These are phyloP conservation scores for Drosophila simulans DNA, from an alignment of 1,140 invertebrate genomes.

Conservation along the genomic window DNA sequence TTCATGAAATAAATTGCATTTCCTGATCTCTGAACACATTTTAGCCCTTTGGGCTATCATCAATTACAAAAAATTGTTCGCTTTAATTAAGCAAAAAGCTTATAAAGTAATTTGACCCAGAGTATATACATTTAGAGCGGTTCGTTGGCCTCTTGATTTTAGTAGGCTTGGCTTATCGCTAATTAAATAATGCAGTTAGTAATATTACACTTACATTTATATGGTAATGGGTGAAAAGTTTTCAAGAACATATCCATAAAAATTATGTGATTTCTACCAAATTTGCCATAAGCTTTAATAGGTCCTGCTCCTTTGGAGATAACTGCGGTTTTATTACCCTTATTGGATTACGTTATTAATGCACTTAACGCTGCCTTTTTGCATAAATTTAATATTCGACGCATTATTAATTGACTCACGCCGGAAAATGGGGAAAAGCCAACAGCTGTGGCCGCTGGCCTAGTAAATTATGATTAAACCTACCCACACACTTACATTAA, in stretches of 20 bases:
- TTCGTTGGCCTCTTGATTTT: background rate
- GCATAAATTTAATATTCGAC: slow-evolving; percentile 37
- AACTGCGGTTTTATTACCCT: slow-evolving; percentile 1
- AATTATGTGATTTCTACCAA: too few species aligned
- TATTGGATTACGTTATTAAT: slow-evolving; percentile 32
- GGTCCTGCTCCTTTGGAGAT: background rate
- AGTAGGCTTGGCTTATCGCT: background rate
- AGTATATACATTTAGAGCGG: background rate
- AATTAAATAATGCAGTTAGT: background rate
- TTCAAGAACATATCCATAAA: too few species aligned
- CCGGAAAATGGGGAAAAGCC: slow-evolving; percentile 17
- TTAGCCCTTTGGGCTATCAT: background rate
- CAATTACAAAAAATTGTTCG: background rate
- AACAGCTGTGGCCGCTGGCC: slow-evolving; percentile 30
- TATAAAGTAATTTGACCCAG: slow-evolving; percentile 5
- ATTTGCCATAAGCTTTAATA: too few species aligned
- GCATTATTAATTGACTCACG: slow-evolving; percentile 42
- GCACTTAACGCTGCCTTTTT: slow-evolving; percentile 32
- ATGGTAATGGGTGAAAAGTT: too few species aligned
- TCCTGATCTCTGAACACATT: background rate
- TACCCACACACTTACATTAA: background rate
- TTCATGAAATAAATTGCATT: background rate
- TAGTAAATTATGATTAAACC: slow-evolving; percentile 39
- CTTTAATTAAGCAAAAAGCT: slow-evolving; percentile 1
- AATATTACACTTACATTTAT: too few species aligned